Evolutionary conservation across 2,113 vertebrate genomes (phyloP).

Genomic region (Panurus biarmicus): DNA sequence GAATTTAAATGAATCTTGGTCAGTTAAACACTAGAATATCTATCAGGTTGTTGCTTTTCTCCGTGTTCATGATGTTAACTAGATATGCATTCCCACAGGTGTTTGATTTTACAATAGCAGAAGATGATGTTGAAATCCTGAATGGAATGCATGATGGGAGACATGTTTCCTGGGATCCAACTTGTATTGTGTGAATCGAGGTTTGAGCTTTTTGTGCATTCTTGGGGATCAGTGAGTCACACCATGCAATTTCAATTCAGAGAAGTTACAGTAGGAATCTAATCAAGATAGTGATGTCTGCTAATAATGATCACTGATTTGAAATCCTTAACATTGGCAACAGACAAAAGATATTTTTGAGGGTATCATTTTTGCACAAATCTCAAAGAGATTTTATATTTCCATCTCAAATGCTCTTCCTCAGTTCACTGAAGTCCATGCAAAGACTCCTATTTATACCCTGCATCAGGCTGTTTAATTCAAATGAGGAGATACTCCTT

Average conservation of each 20-base stretch:
- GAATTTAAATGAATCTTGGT: background rate
- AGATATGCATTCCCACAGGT: conserved; percentile 57
- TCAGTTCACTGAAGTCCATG: background rate
- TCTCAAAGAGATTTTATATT: background rate
- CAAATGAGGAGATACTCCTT: background rate
- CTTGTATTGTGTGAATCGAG: conserved; percentile 63
- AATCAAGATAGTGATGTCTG: background rate
- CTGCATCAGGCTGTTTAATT: background rate
- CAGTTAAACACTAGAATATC: background rate
- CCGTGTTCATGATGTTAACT: background rate
- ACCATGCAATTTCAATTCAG: background rate
- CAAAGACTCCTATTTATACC: background rate
- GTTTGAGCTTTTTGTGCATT: conserved; percentile 33
- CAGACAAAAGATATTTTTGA: background rate
- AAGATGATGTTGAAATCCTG: conserved; percentile 69
- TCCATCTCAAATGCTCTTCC: background rate
- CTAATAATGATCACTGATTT: background rate
- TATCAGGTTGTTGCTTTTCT: background rate
- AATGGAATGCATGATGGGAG: conserved; percentile 77
- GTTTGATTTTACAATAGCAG: conserved; percentile 73
- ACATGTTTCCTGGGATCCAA: conserved; percentile 80
- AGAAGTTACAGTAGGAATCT: background rate
- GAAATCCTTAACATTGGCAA: background rate
- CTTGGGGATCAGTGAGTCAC: background rate
- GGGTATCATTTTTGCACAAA: background rate